Evolutionary conservation across 2,113 vertebrate species (phyloP), one percentile per base, ranked within the genome.

Genomic region (Cricetomys ansorgei): DNA sequence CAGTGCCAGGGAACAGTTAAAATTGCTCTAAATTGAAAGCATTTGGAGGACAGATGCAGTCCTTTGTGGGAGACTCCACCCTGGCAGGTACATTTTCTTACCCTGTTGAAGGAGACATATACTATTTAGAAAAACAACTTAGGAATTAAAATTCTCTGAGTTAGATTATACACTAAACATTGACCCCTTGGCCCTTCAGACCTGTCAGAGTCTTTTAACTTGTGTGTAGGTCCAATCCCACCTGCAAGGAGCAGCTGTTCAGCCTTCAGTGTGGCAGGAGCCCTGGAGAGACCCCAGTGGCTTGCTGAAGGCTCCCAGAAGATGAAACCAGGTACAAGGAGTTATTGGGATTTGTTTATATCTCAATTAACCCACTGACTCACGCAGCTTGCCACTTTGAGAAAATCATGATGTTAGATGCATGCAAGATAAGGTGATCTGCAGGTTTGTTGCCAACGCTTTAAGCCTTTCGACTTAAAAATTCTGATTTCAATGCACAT

Each of bases 351-450:
- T 92, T 87, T 93, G 64, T 64, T 79, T 62, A 40, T 23, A 69
- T 79, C 27, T 73, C 48, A 92, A 77, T 92, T 92, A 77, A 67
- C 50, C 80, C 64, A 7, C 53, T 91, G 45, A 92, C 21, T 89
- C 80, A 81, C 45, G 59, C 53, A n/a, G 21, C 17, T 81, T 0
- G 37, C 10, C 0, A 43, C 59, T 85, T 91, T 43, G 34, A 80
- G 88, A 48, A 93, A 89, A 96, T 37, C n/a, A 0, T 43, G 8
- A 57, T 81, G 67, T 64, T 89, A 31, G 27, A 92, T 50, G 80
- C 10, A 59, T 4, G 1, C 1, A 64, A 25, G 25, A n/a, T 43
- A 53, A 72, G 57, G 2, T 5, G 11, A 85, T 40, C 27, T 55
- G 37, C 27, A 45, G 29, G 31, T 11, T 59, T 59, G 43, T 83